A percentile compares a stretch with the other conserved stretches of the same genome.
These are phyloP conservation scores for Catharus ustulatus DNA, from an alignment of 2,797 vertebrate genomes.

Conservation along the genomic window DNA sequence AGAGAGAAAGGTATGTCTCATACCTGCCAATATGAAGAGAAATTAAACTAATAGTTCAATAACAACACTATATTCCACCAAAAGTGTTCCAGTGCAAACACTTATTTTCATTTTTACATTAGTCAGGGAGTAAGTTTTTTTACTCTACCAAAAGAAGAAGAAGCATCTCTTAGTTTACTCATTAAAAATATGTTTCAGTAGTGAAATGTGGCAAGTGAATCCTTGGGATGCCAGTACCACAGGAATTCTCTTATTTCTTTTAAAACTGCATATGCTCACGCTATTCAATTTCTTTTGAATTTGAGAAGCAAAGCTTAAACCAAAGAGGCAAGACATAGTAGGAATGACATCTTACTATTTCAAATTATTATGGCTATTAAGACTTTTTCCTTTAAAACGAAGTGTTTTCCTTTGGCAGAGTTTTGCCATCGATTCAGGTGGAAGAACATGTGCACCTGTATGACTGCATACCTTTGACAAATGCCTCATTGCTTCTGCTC, in stretches of 20 bases:
- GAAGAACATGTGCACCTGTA: background rate
- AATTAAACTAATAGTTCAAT: background rate
- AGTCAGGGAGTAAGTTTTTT: background rate
- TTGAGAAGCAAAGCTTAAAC: background rate
- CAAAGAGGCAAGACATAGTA: background rate
- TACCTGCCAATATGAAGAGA: background rate
- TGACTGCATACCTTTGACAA: background rate
- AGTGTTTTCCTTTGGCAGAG: background rate
- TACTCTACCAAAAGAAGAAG: background rate
- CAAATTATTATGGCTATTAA: background rate
- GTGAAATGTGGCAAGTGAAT: background rate
- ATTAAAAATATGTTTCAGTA: background rate
- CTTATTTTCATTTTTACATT: background rate
- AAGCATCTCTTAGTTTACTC: background rate
- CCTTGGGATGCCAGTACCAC: background rate
- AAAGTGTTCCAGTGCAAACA: background rate
- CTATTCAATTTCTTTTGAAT: background rate
- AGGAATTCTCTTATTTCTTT: background rate
- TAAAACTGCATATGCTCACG: background rate
- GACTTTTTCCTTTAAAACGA: background rate
- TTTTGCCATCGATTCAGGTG: background rate
- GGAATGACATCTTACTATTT: background rate
- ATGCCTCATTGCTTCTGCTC: background rate
- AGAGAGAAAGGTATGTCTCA: background rate
- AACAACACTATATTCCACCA: background rate